Evolutionary conservation across 2,888 invertebrate genomes (phyloP).

Genomic region (Tetheella fluctuosa): DNA sequence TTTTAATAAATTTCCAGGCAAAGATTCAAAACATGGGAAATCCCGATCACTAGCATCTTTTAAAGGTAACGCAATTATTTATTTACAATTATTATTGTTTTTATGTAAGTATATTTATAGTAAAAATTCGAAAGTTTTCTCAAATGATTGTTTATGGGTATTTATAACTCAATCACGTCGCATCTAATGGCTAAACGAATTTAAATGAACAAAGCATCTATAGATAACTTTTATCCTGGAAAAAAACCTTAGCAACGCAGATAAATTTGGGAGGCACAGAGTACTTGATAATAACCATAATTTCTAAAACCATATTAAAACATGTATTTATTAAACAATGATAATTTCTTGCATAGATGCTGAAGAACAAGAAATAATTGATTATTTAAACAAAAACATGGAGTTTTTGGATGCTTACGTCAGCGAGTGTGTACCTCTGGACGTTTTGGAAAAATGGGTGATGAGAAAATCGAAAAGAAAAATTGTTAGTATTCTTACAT

Average conservation of each 20-base stretch:
- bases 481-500: slow-evolving; percentile 37
- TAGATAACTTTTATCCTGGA: too few species aligned
- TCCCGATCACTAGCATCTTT: slow-evolving; percentile 28
- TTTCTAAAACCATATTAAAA: too few species aligned
- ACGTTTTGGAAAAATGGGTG: slow-evolving; percentile 87
- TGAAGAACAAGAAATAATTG: slow-evolving; percentile 67
- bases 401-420: slow-evolving; percentile 87
- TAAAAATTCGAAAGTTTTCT: too few species aligned
- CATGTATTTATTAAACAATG: not conserved
- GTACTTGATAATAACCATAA: too few species aligned
- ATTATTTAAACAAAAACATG: slow-evolving; percentile 85
- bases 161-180: too few species aligned
- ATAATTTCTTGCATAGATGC: slow-evolving; percentile 25
- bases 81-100: too few species aligned
- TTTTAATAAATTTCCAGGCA: slow-evolving; percentile 22
- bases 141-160: too few species aligned
- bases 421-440: slow-evolving; percentile 84
- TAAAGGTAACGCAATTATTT: slow-evolving; percentile 30
- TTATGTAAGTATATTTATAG: too few species aligned
- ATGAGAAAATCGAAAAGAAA: slow-evolving; percentile 58
- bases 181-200: too few species aligned
- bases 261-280: too few species aligned
- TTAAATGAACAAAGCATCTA: too few species aligned
- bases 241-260: too few species aligned
- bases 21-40: slow-evolving; percentile 19